A percentile compares a stretch with the other conserved stretches of the same genome.
Conservation (phyloP, 2,888 invertebrate genomes). For the Pilophorus perplexus region DNA sequence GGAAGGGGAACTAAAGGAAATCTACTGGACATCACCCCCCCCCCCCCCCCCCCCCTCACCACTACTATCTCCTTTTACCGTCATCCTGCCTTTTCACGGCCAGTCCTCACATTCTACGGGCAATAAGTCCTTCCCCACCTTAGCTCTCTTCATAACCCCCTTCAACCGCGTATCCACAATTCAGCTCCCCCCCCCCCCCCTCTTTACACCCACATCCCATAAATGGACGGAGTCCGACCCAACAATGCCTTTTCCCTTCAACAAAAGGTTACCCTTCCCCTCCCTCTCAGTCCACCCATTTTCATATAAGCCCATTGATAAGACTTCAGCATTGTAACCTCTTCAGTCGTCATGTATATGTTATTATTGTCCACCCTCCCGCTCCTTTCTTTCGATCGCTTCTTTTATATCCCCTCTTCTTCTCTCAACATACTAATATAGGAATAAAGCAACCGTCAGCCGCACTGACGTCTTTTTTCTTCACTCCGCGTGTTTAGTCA, state of each 20-base stretch:
- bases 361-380: constrained; percentile 39
- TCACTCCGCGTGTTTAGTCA: constrained; percentile 17
- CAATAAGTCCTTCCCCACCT: constrained; percentile 30
- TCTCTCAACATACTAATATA: too few species aligned
- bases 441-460: not conserved
- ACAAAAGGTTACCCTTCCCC: constrained; percentile 44
- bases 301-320: constrained; percentile 45
- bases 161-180: too few species aligned
- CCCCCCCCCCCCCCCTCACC: too few species aligned
- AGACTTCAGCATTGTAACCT: constrained; percentile 39
- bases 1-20: too few species aligned
- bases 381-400: constrained; percentile 20
- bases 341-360: constrained; percentile 42
- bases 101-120: constrained; percentile 14
- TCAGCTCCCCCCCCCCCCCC: not conserved
- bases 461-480: constrained; percentile 26
- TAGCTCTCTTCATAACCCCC: too few species aligned
- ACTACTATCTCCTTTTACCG: too few species aligned
- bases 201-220: not conserved
- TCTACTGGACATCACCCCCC: too few species aligned
- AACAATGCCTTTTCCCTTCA: constrained; percentile 38
- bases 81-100: constrained; percentile 43
- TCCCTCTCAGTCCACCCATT: constrained; percentile 36
- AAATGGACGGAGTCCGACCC: constrained; percentile 43
- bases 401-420: too few species aligned